phyloP scores from a whole-genome alignment of 2,888 invertebrate species.

The Allophyes oxyacanthae region DNA sequence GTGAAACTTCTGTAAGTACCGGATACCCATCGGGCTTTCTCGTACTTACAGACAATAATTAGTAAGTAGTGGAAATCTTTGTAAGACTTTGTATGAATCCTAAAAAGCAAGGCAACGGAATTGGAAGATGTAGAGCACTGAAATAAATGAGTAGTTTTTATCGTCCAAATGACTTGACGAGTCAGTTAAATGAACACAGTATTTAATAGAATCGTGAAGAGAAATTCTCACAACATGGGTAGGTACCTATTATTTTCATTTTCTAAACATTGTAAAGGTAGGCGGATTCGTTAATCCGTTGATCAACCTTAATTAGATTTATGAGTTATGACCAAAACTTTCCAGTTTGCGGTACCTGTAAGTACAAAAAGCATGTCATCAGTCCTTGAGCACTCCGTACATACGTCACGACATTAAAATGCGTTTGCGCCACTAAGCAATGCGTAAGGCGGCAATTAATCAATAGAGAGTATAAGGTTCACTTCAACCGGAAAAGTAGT shows the following conservation, averaged over 20 bases:
- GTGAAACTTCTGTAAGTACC: too few relatives aligned
- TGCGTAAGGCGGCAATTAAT: slow-evolving; percentile 25
- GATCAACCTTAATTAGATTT: slow-evolving; percentile 19
- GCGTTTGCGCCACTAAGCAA: slow-evolving; percentile 11
- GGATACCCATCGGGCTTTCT: too few relatives aligned
- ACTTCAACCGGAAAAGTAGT: slow-evolving; percentile 27
- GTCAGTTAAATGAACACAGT: too few relatives aligned
- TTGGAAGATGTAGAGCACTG: too few relatives aligned
- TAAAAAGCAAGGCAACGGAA: too few relatives aligned
- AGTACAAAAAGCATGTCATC: slow-evolving; percentile 40
- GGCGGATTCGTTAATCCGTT: slow-evolving; percentile 9
- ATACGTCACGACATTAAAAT: slow-evolving; percentile 32
- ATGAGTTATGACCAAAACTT: slow-evolving; percentile 13
- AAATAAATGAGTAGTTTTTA: too few relatives aligned
- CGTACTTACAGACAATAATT: too few relatives aligned
- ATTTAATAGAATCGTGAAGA: too few relatives aligned
- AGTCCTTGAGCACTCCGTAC: slow-evolving; percentile 29
- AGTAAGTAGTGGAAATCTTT: too few relatives aligned
- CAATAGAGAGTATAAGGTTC: slow-evolving; percentile 36
- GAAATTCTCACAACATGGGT: too few relatives aligned
- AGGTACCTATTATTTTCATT: neutral
- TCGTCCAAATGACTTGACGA: too few relatives aligned
- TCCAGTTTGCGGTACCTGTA: slow-evolving; percentile 12
- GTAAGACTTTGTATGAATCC: too few relatives aligned
- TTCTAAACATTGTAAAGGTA: slow-evolving; percentile 11